These are phyloP conservation scores for Ectemnius lituratus DNA, from an alignment of 2,888 invertebrate genomes.

Conservation along the genomic window DNA sequence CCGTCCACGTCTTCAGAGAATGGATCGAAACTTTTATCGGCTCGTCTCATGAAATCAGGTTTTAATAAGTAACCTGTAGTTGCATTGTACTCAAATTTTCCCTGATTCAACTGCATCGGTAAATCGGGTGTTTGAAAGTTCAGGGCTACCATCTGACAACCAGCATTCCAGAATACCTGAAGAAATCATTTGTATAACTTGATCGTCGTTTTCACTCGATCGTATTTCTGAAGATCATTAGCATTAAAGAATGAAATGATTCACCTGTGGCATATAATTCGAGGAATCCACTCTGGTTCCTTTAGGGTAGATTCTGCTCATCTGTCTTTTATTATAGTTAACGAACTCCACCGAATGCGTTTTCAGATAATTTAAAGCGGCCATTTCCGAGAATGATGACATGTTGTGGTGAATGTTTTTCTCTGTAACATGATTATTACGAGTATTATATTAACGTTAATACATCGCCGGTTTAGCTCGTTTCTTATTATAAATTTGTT, in stretches of 20 bases:
- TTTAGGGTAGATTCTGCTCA: conserved; percentile 85
- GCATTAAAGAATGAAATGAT: not conserved
- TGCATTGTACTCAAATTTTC: conserved; percentile 87
- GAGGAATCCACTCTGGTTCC: conserved; percentile 85
- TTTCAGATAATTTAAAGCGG: conserved; percentile 83
- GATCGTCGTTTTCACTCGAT: not conserved
- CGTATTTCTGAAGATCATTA: not conserved
- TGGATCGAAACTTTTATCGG: conserved; percentile 85
- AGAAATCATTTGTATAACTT: not conserved
- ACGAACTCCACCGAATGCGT: conserved; percentile 85
- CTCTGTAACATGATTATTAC: conserved; percentile 74
- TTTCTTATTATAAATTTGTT: not conserved
- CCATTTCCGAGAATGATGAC: conserved; percentile 85
- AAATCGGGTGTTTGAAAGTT: conserved; percentile 86
- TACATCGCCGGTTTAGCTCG: too few relatives aligned
- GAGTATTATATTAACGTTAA: too few relatives aligned
- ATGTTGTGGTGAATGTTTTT: conserved; percentile 84
- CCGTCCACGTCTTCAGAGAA: conserved; percentile 87
- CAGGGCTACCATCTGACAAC: conserved; percentile 86
- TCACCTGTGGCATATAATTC: conserved; percentile 85
- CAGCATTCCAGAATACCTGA: conserved; percentile 87
- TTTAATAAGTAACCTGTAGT: conserved; percentile 84
- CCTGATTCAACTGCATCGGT: conserved; percentile 87
- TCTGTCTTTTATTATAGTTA: conserved; percentile 87
- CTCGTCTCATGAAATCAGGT: conserved; percentile 85